These are phyloP conservation scores for Apis mellifera DNA, from an alignment of 1,140 invertebrate species.

Conservation along the genomic window DNA sequence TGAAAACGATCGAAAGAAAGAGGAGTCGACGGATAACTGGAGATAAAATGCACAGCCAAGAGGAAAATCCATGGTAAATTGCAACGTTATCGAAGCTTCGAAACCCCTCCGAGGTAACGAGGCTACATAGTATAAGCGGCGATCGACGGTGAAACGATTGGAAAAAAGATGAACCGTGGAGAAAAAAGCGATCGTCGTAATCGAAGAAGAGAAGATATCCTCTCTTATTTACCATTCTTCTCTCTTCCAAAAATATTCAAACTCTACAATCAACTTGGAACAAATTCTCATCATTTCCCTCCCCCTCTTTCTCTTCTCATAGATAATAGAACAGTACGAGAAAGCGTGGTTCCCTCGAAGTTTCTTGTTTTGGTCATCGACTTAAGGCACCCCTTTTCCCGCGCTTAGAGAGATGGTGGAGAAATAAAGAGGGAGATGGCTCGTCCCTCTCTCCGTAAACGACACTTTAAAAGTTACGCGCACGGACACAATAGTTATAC, in stretches of 20 bases:
- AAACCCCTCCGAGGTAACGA: constrained; percentile 31
- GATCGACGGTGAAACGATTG: neutral
- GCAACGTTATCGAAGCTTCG: constrained; percentile 31
- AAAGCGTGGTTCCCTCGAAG: neutral
- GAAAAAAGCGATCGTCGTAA: neutral
- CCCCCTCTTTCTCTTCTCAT: too few species aligned
- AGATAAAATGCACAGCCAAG: constrained; percentile 16
- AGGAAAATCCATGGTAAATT: constrained; percentile 20
- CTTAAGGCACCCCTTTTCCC: constrained; percentile 3
- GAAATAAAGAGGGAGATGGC: constrained; percentile 5
- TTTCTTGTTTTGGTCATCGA: constrained; percentile 10
- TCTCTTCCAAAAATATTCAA: too few species aligned
- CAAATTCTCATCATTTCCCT: neutral
- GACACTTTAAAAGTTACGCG: constrained; percentile 45
- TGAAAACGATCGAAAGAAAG: constrained; percentile 2
- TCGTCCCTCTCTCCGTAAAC: constrained; percentile 33
- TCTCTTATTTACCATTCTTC: neutral
- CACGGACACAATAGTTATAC: neutral
- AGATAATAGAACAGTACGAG: too few species aligned
- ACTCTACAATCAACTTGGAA: neutral
- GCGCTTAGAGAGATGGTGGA: neutral
- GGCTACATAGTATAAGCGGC: constrained; percentile 20
- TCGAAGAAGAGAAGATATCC: neutral
- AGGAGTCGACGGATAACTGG: neutral
- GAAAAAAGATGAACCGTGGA: constrained; percentile 4